Evolutionary conservation across 1,140 invertebrate species (phyloP), one percentile per base, ranked within the genome.

Genomic region (Leguminivora glycinivorella): DNA sequence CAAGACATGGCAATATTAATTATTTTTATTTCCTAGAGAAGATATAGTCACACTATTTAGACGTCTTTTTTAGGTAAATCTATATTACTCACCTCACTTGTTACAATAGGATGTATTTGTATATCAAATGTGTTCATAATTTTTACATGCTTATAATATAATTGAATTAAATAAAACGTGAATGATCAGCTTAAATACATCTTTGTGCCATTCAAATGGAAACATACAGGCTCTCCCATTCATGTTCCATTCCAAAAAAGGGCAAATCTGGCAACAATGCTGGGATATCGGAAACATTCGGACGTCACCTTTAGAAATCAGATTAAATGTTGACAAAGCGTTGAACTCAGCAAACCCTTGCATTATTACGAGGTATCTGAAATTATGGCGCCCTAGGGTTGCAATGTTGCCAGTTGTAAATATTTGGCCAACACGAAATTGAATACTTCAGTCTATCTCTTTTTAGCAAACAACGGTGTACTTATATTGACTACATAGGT

Each of bases 281-380:
- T 25, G 24, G 6, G n/a, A 29, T 31, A 29, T 26, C 26, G 58
- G 26, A 63, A 31, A 63, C 26, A 63, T 63, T 63, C 5, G 25
- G n/a, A 63, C 26, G 58, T 63, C 25, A 63, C 58, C 58, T 63
- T 60, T 60, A 60, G 56, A 63, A 29, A 63, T 63, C 24, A 26
- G 58, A 63, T 63, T 63, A 29, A 52, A 52, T n/a, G 26, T 63
- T 63, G 24, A 63, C 58, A 63, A 63, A 63, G 58, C 25, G 58
- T 63, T 29, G 25, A 29, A 63, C n/a, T 31, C 26, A 63, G 24
- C 24, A 52, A 73, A 77, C 75, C 77, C 74, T 76, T 72, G 75
- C 77, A 80, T 82, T 87, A 83, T 85, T 82, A 87, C 67, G 73
- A 68, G 75, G 81, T 83, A 87, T 84, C 82, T 85, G 87, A 87